A percentile compares a stretch with the other conserved stretches of the same genome.
These are phyloP conservation scores for Drosophila mimica DNA, from an alignment of 2,888 invertebrate genomes.

Conservation along the genomic window DNA sequence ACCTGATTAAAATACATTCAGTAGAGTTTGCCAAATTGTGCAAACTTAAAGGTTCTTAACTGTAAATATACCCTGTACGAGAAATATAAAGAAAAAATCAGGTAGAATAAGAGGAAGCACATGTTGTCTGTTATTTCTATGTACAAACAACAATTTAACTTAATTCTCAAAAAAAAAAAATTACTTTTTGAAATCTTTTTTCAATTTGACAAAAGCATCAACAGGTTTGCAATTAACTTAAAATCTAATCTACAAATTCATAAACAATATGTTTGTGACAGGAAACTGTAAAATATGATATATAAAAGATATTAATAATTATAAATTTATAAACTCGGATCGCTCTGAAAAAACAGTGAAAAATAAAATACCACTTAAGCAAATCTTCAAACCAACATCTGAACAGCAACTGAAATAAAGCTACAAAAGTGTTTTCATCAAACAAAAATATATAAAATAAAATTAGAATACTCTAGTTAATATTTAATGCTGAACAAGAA, in stretches of 20 bases:
- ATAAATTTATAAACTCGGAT: background rate
- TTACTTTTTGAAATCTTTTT: too few relatives aligned
- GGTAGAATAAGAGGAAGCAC: background rate
- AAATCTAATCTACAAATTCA: background rate
- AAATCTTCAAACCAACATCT: background rate
- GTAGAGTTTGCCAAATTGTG: background rate
- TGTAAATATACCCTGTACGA: background rate
- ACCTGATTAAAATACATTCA: background rate
- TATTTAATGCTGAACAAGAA: background rate
- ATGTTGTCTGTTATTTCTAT: too few relatives aligned
- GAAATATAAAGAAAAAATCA: background rate
- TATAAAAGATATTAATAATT: background rate
- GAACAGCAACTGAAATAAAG: background rate
- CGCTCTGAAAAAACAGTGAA: background rate
- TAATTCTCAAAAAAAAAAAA: background rate
- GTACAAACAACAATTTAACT: background rate
- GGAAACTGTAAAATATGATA: background rate
- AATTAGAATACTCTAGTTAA: background rate
- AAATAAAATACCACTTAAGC: background rate
- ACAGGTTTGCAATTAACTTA: background rate
- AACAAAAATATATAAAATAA: background rate
- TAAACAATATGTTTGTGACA: background rate
- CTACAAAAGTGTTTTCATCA: background rate
- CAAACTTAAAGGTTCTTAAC: background rate
- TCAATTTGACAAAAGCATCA: background rate